Evolutionary conservation across 2,888 invertebrate species (phyloP).

Genomic region (Steinernema carpocapsae): DNA sequence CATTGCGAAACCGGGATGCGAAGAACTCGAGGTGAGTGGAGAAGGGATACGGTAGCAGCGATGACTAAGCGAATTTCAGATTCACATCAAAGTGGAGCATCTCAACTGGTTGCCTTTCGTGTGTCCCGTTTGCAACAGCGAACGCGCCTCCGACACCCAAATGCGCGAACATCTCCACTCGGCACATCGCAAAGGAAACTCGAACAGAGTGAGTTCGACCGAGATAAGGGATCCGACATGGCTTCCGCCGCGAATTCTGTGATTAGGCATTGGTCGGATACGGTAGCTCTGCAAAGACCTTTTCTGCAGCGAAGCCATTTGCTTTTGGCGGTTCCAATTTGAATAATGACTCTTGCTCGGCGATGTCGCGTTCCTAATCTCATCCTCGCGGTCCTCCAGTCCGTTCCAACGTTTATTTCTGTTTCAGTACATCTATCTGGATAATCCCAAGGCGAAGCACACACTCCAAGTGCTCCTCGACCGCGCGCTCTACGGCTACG

Average conservation of each 20-base stretch:
- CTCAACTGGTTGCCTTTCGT: constrained; percentile 67
- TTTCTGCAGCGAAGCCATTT: too few relatives aligned
- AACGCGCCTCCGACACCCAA: constrained; percentile 64
- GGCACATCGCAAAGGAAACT: constrained; percentile 53
- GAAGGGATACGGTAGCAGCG: background rate
- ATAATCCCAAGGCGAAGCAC: constrained; percentile 63
- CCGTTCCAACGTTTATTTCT: background rate
- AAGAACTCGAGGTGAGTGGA: constrained; percentile 61
- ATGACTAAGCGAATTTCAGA: constrained; percentile 39
- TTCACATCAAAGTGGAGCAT: constrained; percentile 64
- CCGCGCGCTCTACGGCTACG: constrained; percentile 48
- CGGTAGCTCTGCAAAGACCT: too few relatives aligned
- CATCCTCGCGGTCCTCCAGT: background rate
- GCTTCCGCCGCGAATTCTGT: too few relatives aligned
- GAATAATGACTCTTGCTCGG: too few relatives aligned
- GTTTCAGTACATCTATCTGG: constrained; percentile 63
- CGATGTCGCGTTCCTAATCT: background rate
- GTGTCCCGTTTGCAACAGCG: constrained; percentile 61
- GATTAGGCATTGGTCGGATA: too few relatives aligned
- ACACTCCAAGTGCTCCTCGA: constrained; percentile 63
- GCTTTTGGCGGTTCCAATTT: too few relatives aligned
- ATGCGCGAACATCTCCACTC: constrained; percentile 68
- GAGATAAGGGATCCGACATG: background rate
- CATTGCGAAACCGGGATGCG: constrained; percentile 57
- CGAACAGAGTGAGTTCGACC: constrained; percentile 10